Base-by-base conservation (phyloP, 2,888 invertebrate species). In the Drosophila algonquin region DNA sequence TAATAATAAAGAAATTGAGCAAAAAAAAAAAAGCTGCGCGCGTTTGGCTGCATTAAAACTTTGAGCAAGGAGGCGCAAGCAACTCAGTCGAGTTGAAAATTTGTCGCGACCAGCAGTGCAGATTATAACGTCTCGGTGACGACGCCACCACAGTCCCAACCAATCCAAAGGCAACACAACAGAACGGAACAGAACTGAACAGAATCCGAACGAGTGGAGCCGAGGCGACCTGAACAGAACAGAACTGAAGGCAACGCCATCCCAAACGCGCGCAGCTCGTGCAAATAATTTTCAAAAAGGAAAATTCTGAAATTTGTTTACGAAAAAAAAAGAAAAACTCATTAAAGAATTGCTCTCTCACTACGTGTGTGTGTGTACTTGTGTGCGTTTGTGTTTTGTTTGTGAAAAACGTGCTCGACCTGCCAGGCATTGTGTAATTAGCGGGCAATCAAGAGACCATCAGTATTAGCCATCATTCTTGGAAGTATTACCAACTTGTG, bases 61-160 rank as follows among this genome's bases (percentile, higher is more conserved):
- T 89, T 85, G 81, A 80, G 89, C 82, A 84, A 86, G 81, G 84
- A 85, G 89, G 79, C 82, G 76, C 79, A 72, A 75, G 80, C 80
- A 87, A 81, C 76, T 91, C 90, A 90, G 91, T 90, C 80, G 82
- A 89, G 80, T 87, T 87, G 81, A 86, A 84, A 87, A 85, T 79
- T 87, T 89, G 90, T 88, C 87, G 83, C 89, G 90, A 89, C 68
- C 82, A 81, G 81, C 78, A 67, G 40, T 40, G 80, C 76, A 61
- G 77, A 74, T 78, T 67, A 51, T 51, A 52, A 53, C 52, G 45
- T 46, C 40, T 46, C 40, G 61, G 67, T 57, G 52, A 57, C 53
- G 44, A 64, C 52, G 52, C 32, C 63, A 56, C 77, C 63, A 56
- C 77, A 73, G 40, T 7, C 40, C 40, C 40, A 40, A 7, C n/a